Percentiles rank a stretch among this genome's conserved stretches.
Conservation (phyloP, 2,888 invertebrate genomes). For the Sinelater perroti region DNA sequence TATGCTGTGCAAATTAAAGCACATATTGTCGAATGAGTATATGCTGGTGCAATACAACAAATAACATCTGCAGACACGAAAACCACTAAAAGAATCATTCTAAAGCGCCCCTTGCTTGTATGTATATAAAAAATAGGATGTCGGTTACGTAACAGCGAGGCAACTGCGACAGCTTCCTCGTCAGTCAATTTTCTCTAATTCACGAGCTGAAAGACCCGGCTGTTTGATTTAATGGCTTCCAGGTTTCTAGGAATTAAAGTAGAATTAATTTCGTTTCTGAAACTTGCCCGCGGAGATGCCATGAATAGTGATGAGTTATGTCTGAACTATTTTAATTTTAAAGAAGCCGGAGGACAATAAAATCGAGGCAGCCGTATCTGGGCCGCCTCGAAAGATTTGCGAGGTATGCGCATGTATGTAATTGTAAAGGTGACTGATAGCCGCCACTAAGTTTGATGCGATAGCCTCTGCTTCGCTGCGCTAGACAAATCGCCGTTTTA, state of each 20-base stretch:
- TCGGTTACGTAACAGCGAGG: too few relatives aligned
- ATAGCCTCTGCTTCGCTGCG: slow-evolving; percentile 38
- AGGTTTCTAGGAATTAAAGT: slow-evolving; percentile 14
- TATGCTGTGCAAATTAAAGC: too few relatives aligned
- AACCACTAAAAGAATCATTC: too few relatives aligned
- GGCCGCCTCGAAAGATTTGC: slow-evolving; percentile 28
- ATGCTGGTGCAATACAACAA: too few relatives aligned
- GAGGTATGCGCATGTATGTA: slow-evolving; percentile 37
- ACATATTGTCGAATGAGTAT: too few relatives aligned
- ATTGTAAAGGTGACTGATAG: slow-evolving; percentile 49
- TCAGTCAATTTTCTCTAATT: too few relatives aligned
- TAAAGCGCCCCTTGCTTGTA: too few relatives aligned
- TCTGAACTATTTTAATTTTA: slow-evolving; percentile 36
- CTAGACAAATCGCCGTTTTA: slow-evolving; percentile 58
- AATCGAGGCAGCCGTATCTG: slow-evolving; percentile 11
- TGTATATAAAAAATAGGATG: too few relatives aligned
- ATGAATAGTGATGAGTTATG: slow-evolving; percentile 33
- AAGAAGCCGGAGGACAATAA: slow-evolving; percentile 17
- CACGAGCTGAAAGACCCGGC: too few relatives aligned
- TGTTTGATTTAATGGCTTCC: slow-evolving; percentile 13
- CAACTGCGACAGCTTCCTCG: too few relatives aligned
- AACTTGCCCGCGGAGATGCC: slow-evolving; percentile 27
- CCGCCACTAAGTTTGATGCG: slow-evolving; percentile 47
- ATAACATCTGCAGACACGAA: too few relatives aligned
- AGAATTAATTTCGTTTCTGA: slow-evolving; percentile 31